Base-by-base conservation (phyloP, 2,113 vertebrate genomes). In the Orientallactaga bullata region DNA sequence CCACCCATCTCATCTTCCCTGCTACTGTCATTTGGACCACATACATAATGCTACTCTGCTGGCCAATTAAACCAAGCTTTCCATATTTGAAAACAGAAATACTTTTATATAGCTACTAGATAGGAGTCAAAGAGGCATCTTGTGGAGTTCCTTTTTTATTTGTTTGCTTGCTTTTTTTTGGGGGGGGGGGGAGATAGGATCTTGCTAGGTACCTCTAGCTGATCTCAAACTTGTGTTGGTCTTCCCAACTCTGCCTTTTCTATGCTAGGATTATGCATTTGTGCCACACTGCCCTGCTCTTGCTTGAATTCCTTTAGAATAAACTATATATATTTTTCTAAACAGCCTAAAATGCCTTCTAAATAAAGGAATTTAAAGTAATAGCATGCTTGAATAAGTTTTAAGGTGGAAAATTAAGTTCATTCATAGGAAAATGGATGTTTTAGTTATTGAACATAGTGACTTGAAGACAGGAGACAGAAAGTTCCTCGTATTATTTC, bases 351-450 rank as follows among this genome's bases (percentile, higher is more conserved):
- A 61, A 32, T 39, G 7, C 35, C 42, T n/a, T 72, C 73, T 4
- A 65, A 47, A 39, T 71, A 94, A 74, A 28, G 30, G 28, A 61
- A 51, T 69, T 85, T 28, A 82, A 94, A 95, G 61, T 42, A 73
- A 84, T 28, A 85, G 47, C 42, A 63, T 47, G 30, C 18, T 35
- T 60, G 24, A 35, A 21, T 9, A 72, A 61, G 10, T 77, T 86
- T 71, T 51, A 82, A 74, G 35, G 66, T 78, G 90, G 80, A 26
- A 71, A 82, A 26, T 13, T 83, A 20, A 69, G 7, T 61, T 89
- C 73, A 39, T 51, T 39, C n/a, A 51, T 24, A 85, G 69, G 71
- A 76, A 94, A 85, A 87, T n/a, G 74, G 74, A 65, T 69, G 24
- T 21, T 58, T 76, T 82, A 30, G 21, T 35, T 86, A 66, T 18